Evolutionary conservation across 2,888 invertebrate species (phyloP).

Genomic region (Microdon myrmicae): DNA sequence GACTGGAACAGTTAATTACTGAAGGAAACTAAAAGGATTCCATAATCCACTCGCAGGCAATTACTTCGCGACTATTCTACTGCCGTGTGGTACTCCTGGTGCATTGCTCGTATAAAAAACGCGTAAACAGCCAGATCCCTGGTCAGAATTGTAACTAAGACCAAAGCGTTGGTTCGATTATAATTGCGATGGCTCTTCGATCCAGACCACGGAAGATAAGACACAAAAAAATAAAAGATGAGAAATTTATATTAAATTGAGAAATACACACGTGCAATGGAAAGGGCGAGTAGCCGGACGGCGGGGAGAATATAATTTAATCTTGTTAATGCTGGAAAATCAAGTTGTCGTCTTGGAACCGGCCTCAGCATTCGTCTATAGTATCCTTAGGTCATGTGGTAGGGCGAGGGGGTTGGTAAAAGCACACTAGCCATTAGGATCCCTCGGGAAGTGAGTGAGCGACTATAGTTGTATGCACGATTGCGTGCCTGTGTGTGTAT

Average conservation of each 20-base stretch:
- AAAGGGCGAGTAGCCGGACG: conserved; percentile 7
- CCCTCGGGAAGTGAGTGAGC: conserved; percentile 13
- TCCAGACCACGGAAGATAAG: background rate
- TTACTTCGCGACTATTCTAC: conserved; percentile 11
- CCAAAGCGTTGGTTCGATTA: conserved; percentile 27
- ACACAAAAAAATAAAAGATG: no score
- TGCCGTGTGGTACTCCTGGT: conserved; percentile 14
- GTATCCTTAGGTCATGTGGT: no score
- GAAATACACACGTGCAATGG: conserved; percentile 41
- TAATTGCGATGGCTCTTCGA: conserved; percentile 22
- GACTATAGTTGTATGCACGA: conserved; percentile 12
- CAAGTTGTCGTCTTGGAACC: conserved; percentile 64
- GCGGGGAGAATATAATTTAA: conserved; percentile 58
- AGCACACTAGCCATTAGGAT: conserved; percentile 46
- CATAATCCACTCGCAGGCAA: conserved; percentile 28
- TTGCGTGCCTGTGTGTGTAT: conserved; percentile 38
- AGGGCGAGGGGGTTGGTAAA: conserved; percentile 5
- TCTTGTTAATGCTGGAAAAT: conserved; percentile 68
- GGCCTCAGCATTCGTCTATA: conserved; percentile 30
- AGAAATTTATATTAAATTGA: conserved; percentile 44
- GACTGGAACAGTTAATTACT: conserved; percentile 41
- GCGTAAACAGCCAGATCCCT: conserved; percentile 6
- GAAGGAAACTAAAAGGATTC: conserved; percentile 11
- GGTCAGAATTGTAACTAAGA: no score
- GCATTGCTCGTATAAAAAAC: conserved; percentile 14